A percentile compares a stretch with the other conserved stretches of the same genome.
phyloP scores from a whole-genome alignment of 2,797 vertebrate species.

The Semotilus atromaculatus region DNA sequence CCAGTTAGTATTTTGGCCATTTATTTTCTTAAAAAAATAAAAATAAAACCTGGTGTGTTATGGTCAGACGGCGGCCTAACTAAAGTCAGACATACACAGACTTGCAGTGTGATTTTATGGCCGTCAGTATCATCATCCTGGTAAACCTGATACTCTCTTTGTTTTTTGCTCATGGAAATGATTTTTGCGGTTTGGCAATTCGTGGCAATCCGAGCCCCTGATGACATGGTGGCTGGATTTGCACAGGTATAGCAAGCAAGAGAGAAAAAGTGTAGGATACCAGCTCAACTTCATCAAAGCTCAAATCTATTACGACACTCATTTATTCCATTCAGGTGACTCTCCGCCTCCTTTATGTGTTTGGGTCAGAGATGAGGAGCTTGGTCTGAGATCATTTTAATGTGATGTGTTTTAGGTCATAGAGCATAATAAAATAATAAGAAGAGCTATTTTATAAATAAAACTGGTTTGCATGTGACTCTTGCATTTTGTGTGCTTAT shows the following conservation, averaged over 20 bases:
- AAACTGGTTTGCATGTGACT: not conserved
- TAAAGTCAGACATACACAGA: conserved; percentile 15
- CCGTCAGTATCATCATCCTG: conserved; percentile 53
- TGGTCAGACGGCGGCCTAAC: not conserved
- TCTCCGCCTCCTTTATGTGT: conserved; percentile 10
- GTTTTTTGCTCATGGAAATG: conserved; percentile 81
- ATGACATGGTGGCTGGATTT: conserved; percentile 87
- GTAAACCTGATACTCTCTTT: conserved; percentile 78
- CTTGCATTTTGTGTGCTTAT: conserved; percentile 1
- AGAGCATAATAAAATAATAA: not conserved
- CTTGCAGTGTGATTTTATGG: conserved; percentile 19
- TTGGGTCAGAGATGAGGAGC: conserved; percentile 9
- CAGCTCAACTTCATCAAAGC: conserved; percentile 82
- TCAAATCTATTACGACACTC: conserved; percentile 87
- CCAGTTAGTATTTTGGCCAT: not conserved
- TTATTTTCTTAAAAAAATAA: not conserved
- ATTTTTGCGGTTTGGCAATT: conserved; percentile 83
- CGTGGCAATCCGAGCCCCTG: conserved; percentile 78
- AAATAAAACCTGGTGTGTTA: not conserved
- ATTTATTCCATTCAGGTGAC: conserved; percentile 7
- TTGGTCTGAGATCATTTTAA: conserved; percentile 1
- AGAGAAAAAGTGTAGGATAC: conserved; percentile 70
- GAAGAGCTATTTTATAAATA: not conserved
- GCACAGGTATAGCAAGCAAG: conserved; percentile 77
- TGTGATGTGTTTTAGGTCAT: not conserved